Conservation (phyloP, 2,888 invertebrate genomes). For the Mylabris sibirica region DNA sequence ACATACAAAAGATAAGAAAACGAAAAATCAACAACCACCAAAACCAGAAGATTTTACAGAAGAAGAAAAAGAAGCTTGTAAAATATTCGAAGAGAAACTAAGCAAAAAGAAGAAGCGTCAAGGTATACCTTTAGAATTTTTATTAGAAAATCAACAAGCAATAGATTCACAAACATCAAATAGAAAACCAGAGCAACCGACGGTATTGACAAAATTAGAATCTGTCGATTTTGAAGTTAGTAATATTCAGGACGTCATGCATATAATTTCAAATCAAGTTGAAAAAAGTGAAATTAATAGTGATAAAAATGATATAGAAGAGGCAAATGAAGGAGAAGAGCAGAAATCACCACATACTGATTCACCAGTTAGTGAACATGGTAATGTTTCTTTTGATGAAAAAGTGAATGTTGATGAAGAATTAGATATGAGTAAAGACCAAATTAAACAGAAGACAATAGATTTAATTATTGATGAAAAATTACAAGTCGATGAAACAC, state of each 20-base stretch:
- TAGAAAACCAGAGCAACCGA: conserved; percentile 35
- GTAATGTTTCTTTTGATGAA: conserved; percentile 34
- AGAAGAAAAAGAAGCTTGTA: conserved; percentile 57
- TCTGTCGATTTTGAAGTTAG: conserved; percentile 59
- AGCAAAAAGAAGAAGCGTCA: conserved; percentile 46
- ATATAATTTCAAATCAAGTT: conserved; percentile 44
- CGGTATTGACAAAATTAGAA: conserved; percentile 52
- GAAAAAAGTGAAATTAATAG: conserved; percentile 23
- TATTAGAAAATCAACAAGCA: conserved; percentile 37
- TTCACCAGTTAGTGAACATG: conserved; percentile 19
- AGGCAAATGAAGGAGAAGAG: not conserved
- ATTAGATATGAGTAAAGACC: not conserved
- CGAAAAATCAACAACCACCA: conserved; percentile 28
- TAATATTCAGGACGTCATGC: conserved; percentile 57
- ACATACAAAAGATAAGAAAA: conserved; percentile 30
- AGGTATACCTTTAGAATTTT: conserved; percentile 46
- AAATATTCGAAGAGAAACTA: conserved; percentile 53
- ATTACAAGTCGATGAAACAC: not conserved
- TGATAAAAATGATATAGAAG: not conserved
- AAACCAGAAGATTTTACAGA: conserved; percentile 49
- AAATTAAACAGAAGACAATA: not conserved
- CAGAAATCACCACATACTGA: not conserved
- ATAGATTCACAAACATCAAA: conserved; percentile 37
- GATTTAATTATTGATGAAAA: conserved; percentile 14
- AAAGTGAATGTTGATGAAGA: conserved; percentile 22